Percentiles rank a stretch among this genome's conserved stretches.
Conservation (phyloP, 1,140 invertebrate genomes). For the Myzus persicae region DNA sequence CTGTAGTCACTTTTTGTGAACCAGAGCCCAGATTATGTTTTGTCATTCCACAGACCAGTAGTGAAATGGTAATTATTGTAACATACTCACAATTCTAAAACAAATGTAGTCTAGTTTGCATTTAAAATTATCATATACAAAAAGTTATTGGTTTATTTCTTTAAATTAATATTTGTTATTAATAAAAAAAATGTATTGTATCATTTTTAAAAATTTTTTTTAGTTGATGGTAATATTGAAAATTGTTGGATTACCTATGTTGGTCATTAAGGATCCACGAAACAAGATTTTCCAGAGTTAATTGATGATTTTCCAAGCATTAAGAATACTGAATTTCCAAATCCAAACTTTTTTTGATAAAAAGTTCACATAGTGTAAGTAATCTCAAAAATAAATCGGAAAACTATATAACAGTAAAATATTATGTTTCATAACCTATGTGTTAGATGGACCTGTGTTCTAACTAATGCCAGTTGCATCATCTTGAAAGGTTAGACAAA, state of each 20-base stretch:
- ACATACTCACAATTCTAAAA: not conserved
- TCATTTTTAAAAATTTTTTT: not conserved
- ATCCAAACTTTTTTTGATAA: conserved; percentile 1
- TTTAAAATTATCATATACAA: not conserved
- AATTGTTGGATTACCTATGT: conserved; percentile 1
- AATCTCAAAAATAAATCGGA: not conserved
- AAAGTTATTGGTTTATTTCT: not conserved
- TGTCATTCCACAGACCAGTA: too few species aligned
- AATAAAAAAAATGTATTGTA: too few species aligned
- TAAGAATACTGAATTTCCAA: not conserved
- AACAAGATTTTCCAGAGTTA: not conserved
- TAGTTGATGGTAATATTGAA: not conserved
- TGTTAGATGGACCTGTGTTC: too few species aligned
- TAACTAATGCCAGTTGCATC: too few species aligned
- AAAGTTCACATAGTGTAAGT: conserved; percentile 18
- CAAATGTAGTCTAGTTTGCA: not conserved
- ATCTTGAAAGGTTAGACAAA: too few species aligned
- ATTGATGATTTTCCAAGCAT: conserved; percentile 1
- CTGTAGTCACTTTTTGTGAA: too few species aligned
- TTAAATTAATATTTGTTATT: too few species aligned
- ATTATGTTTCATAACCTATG: too few species aligned
- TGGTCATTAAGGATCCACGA: not conserved
- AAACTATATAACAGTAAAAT: not conserved
- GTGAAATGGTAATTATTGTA: too few species aligned
- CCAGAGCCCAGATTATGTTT: too few species aligned